phyloP scores from a whole-genome alignment of 1,140 invertebrate genomes.

The Drosophila serrata region DNA sequence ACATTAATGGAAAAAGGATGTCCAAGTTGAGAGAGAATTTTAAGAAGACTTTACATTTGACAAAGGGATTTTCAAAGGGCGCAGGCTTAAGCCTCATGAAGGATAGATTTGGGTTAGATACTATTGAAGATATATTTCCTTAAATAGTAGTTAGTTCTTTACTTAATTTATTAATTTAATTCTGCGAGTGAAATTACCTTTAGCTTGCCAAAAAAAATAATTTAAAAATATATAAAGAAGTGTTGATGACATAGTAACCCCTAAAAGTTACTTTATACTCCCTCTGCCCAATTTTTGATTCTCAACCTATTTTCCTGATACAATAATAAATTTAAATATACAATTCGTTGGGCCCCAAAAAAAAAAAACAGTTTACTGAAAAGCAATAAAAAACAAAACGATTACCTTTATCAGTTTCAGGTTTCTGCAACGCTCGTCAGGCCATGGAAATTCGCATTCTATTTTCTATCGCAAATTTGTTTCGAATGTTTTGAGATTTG shows the following conservation, averaged over 20 bases:
- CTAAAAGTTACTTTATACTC: too few species aligned
- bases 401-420: constrained; percentile 51
- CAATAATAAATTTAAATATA: constrained; percentile 36
- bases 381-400: constrained; percentile 48
- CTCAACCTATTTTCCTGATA: neutral
- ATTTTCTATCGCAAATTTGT: constrained; percentile 44
- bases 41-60: neutral
- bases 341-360: constrained; percentile 41
- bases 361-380: constrained; percentile 36
- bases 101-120: too few species aligned
- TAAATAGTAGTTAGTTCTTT: too few species aligned
- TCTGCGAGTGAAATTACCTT: too few species aligned
- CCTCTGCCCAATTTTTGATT: too few species aligned
- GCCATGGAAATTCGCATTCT: constrained; percentile 30
- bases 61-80: neutral
- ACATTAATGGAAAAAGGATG: neutral
- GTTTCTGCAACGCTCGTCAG: neutral
- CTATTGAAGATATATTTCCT: too few species aligned
- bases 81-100: too few species aligned
- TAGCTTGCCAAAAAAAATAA: too few species aligned
- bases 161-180: too few species aligned
- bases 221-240: neutral
- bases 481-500: constrained; percentile 47
- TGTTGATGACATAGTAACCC: too few species aligned
- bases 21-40: neutral